Conservation (phyloP, 2,888 invertebrate genomes). For the Arctia plantaginis region DNA sequence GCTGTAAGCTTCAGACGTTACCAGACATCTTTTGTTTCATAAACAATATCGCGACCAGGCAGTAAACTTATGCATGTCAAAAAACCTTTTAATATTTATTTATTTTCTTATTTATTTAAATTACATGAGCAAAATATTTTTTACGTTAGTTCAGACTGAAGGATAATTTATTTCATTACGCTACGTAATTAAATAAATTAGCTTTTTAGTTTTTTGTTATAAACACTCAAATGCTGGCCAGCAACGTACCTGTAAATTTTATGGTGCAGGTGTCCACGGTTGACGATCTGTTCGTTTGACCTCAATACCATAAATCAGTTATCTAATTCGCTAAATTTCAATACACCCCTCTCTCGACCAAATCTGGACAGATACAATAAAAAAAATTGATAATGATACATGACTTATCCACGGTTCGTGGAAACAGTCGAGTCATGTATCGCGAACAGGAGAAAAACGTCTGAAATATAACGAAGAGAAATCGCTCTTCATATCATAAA, state of each 20-base stretch:
- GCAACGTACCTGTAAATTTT: not conserved
- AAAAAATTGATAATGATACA: constrained; percentile 33
- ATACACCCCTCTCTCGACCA: not conserved
- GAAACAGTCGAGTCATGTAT: constrained; percentile 66
- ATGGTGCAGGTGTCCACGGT: not conserved
- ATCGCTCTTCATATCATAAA: constrained; percentile 75
- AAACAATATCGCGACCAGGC: not conserved
- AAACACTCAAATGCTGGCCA: not conserved
- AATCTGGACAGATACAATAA: constrained; percentile 27
- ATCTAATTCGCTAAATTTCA: not conserved
- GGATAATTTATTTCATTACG: not conserved
- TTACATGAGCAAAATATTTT: not conserved
- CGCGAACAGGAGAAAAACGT: constrained; percentile 71
- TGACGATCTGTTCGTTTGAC: not conserved
- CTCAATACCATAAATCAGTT: not conserved
- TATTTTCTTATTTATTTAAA: not conserved
- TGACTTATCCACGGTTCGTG: constrained; percentile 44
- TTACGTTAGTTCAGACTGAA: not conserved
- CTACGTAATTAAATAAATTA: not conserved
- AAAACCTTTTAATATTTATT: not conserved
- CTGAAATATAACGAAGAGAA: constrained; percentile 74
- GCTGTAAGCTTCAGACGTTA: not conserved
- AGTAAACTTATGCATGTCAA: not conserved
- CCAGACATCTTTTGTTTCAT: not conserved
- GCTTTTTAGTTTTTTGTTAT: not conserved